A percentile compares a stretch with the other conserved stretches of the same genome.
phyloP scores from a whole-genome alignment of 1,140 invertebrate genomes.

The Vollenhovia emeryi region DNA sequence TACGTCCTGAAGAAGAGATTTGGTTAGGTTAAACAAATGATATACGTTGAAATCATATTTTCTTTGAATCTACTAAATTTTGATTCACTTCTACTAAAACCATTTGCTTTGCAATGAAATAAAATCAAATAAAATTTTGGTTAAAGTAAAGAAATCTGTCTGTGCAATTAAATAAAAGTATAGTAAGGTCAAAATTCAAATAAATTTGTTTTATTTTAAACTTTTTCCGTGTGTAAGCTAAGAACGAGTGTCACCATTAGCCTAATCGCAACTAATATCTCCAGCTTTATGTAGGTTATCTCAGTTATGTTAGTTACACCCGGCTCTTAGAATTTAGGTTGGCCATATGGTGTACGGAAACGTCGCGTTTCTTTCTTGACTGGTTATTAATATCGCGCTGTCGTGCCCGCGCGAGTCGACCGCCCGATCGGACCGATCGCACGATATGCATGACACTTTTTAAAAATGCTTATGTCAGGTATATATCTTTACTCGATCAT shows the following conservation, averaged over 20 bases:
- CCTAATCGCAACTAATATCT: background rate
- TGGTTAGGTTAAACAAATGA: too few species aligned
- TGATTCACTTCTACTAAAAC: too few species aligned
- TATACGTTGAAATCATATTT: too few species aligned
- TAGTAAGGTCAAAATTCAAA: too few species aligned
- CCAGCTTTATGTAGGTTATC: conserved; percentile 68
- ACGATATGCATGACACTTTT: conserved; percentile 7
- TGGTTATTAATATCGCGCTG: conserved; percentile 70
- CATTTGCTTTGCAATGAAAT: too few species aligned
- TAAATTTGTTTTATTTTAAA: too few species aligned
- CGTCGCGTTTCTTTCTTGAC: conserved; percentile 68
- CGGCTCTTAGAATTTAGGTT: conserved; percentile 76
- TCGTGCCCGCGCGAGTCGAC: background rate
- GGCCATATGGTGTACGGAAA: conserved; percentile 75
- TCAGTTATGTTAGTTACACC: conserved; percentile 62
- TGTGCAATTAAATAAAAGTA: too few species aligned
- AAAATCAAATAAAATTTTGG: too few species aligned
- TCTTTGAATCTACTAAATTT: too few species aligned
- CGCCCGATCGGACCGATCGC: conserved; percentile 52
- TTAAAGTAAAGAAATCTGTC: too few species aligned
- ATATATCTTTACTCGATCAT: background rate
- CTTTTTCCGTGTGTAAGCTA: too few species aligned
- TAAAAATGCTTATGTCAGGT: conserved; percentile 8
- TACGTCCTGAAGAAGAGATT: too few species aligned
- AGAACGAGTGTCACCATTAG: conserved; percentile 1